phyloP scores from a whole-genome alignment of 2,888 invertebrate species.

The Brachyptera putata region DNA sequence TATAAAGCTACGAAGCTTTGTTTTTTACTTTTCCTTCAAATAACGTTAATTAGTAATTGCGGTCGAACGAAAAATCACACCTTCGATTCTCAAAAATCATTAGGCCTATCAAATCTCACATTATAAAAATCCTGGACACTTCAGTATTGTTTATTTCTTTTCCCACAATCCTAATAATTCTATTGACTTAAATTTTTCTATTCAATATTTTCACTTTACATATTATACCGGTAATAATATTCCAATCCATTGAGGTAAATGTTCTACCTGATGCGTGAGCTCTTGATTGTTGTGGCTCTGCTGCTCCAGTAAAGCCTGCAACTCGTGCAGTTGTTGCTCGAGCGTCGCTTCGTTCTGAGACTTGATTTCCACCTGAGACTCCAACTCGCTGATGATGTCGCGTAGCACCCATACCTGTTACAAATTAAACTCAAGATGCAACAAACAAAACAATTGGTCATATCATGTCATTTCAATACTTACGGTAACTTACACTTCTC shows the following conservation, averaged over 20 bases:
- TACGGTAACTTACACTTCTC: too few species aligned
- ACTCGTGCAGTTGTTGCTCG: conserved; percentile 54
- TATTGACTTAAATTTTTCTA: not conserved
- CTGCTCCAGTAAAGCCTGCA: conserved; percentile 54
- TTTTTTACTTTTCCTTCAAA: too few species aligned
- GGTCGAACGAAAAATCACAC: too few species aligned
- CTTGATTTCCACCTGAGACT: conserved; percentile 68
- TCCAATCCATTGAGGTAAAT: too few species aligned
- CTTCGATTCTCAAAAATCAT: too few species aligned
- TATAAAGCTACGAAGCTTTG: too few species aligned
- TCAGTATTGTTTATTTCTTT: too few species aligned
- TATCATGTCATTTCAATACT: not conserved
- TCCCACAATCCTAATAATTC: too few species aligned
- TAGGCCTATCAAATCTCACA: too few species aligned
- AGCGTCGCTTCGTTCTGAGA: conserved; percentile 58
- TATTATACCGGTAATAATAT: not conserved
- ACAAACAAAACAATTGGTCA: not conserved
- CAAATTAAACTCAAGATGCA: not conserved
- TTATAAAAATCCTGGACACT: too few species aligned
- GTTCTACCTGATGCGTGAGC: conserved; percentile 52
- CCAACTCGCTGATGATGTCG: conserved; percentile 73
- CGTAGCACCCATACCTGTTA: conserved; percentile 58
- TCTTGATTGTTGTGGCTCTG: conserved; percentile 55
- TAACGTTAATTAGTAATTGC: too few species aligned
- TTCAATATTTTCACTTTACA: not conserved